Conservation (phyloP, 1,140 invertebrate genomes). For the Habropoda laboriosa region DNA sequence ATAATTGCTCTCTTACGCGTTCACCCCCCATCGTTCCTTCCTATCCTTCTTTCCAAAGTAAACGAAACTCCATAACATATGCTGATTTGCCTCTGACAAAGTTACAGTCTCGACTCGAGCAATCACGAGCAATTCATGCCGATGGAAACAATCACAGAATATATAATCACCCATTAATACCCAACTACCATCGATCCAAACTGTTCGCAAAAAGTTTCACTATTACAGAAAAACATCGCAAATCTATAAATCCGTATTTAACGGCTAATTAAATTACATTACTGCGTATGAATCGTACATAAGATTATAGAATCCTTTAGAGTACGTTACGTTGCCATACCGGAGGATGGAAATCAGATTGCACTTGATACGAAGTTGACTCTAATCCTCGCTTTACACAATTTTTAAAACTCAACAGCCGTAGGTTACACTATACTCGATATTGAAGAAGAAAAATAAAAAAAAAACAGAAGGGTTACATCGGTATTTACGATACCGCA, state of each 20-base stretch:
- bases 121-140: conserved; percentile 7
- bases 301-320: neutral
- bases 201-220: neutral
- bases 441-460: neutral
- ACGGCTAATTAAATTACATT: no score
- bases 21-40: neutral
- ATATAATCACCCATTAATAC: conserved; percentile 44
- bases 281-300: no score
- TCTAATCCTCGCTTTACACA: neutral
- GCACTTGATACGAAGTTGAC: neutral
- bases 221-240: no score
- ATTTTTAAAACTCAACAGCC: neutral
- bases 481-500: neutral
- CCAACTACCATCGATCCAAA: conserved; percentile 28
- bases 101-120: neutral
- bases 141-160: conserved; percentile 17
- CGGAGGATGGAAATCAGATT: neutral
- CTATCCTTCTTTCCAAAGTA: neutral
- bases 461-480: neutral
- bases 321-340: neutral
- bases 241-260: no score
- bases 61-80: conserved; percentile 28
- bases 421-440: neutral
- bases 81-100: neutral
- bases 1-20: conserved; percentile 28